phyloP scores from a whole-genome alignment of 2,113 vertebrate species.

The Oenanthe oenanthe region DNA sequence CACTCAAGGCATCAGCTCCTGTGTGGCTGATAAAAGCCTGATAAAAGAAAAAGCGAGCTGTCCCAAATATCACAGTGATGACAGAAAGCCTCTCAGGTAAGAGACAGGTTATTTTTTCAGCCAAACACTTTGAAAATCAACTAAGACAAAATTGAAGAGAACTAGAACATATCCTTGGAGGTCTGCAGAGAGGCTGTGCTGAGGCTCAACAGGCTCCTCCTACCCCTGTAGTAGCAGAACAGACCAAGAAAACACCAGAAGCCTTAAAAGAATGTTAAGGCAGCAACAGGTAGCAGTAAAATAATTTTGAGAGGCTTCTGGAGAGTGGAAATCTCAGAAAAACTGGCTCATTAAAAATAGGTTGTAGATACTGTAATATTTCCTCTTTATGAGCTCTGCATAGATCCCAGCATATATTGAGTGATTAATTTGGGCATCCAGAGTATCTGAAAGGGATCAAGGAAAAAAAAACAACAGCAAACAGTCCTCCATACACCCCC shows the following conservation, averaged over 20 bases:
- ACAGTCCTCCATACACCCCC: neutral
- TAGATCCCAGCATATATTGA: fast-evolving
- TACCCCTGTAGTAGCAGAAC: fast-evolving
- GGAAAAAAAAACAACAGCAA: neutral
- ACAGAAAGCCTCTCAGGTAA: neutral
- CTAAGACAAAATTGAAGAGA: neutral
- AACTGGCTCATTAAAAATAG: neutral
- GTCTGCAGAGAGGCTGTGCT: neutral
- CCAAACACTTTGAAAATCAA: neutral
- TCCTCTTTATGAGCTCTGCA: neutral
- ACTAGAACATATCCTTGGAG: neutral
- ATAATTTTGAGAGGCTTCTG: neutral
- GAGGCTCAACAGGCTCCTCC: neutral
- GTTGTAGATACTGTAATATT: neutral
- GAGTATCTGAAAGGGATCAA: neutral
- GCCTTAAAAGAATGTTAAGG: neutral
- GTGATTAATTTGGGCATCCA: neutral
- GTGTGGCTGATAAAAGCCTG: neutral
- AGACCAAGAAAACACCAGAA: neutral
- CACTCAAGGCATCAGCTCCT: neutral
- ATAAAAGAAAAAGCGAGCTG: neutral
- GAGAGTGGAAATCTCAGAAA: neutral
- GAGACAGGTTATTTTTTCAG: neutral
- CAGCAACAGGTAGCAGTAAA: neutral
- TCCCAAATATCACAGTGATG: neutral